Evolutionary conservation across 2,797 vertebrate genomes (phyloP), one percentile per base, ranked within the genome.

Genomic region (Halcyon badia): DNA sequence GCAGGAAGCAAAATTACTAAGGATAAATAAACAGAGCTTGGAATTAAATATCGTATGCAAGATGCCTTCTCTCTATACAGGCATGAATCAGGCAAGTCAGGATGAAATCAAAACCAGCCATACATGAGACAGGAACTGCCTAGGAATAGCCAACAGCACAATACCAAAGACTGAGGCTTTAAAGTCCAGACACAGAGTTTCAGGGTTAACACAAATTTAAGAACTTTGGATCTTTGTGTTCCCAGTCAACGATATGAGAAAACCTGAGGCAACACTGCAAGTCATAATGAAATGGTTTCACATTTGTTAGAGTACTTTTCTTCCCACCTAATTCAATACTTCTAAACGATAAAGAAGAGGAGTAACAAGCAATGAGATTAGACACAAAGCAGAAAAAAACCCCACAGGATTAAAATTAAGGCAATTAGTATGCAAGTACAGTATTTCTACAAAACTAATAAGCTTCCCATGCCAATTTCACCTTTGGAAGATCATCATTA

Each of bases 41-140:
- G 92, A 90, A 84, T 62, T 86, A 97, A 96, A 93, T 95, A 92
- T 87, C 52, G 83, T 90, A 79, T 82, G 39, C 42, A 73, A 73
- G 78, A 92, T 87, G 58, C 61, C 66, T 90, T 83, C 81, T 39
- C 62, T 39, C 49, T 79, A 87, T 30, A 89, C 22, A 92, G 61
- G 62, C 92, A 92, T 3, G 80, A 96, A 79, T 73, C 56, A 93
- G 78, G 70, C 88, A 83, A 83, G 83, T 37, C 49, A 79, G 42
- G 39, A 87, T 95, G 66, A 90, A 96, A 84, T 10, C 1, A 0
- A 76, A 85, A 89, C 19, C 70, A 88, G 58, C 44, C 44, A 52
- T 14, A 78, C 19, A 28, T 0, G 3, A 91, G 75, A 0, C 0
- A 44, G 26, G 91, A 94, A 58, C 30, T 26, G 24, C 57, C 52